phyloP scores from a whole-genome alignment of 1,140 invertebrate species.

The Nephila pilipes region DNA sequence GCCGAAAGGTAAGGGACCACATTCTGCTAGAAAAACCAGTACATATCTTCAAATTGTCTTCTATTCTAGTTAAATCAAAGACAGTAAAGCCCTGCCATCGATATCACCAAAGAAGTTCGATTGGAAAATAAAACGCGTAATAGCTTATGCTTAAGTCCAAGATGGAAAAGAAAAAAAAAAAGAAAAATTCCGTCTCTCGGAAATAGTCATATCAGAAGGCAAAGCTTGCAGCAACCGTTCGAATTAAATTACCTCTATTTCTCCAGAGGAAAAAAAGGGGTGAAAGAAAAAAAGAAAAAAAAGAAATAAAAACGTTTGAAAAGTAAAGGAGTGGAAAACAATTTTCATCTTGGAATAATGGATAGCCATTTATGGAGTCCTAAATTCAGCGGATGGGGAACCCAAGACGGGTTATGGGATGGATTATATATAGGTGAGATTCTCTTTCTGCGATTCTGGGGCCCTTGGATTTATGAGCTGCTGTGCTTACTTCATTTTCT shows the following conservation, averaged over 20 bases:
- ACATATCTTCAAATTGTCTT: too few relatives aligned
- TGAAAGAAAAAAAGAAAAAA: background rate
- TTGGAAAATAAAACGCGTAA: background rate
- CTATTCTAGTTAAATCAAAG: too few relatives aligned
- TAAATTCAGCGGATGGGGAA: background rate
- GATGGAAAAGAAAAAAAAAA: background rate
- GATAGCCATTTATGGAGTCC: conserved; percentile 28
- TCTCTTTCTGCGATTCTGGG: background rate
- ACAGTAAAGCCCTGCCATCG: background rate
- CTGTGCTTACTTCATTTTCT: background rate
- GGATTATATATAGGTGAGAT: conserved; percentile 12
- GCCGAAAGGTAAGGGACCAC: too few relatives aligned
- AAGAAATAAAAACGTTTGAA: background rate
- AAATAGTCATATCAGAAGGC: background rate
- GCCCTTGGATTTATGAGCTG: background rate
- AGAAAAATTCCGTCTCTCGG: background rate
- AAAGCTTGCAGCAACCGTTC: background rate
- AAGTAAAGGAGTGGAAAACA: background rate
- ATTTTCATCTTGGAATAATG: conserved; percentile 26
- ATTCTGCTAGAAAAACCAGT: too few relatives aligned
- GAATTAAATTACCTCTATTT: background rate
- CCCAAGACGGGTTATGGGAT: background rate
- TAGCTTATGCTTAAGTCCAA: background rate
- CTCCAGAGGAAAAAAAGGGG: background rate
- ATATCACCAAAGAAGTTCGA: background rate